Conservation (phyloP, 2,888 invertebrate species). For the Orchestes rusci region DNA sequence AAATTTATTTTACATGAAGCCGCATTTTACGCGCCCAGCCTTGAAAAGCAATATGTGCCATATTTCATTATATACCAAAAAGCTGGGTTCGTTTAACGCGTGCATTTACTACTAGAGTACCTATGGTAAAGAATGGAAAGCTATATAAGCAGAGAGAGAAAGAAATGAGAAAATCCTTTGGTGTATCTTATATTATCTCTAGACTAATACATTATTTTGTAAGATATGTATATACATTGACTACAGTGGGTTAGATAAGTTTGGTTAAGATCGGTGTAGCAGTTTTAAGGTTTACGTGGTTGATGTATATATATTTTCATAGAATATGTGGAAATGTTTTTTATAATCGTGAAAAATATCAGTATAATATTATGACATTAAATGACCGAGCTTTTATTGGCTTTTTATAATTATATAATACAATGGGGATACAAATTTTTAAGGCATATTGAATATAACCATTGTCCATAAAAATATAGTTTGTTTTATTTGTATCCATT, state of each 20-base stretch:
- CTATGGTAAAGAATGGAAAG: slow-evolving; percentile 41
- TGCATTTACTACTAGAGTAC: slow-evolving; percentile 43
- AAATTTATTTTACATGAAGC: slow-evolving; percentile 13
- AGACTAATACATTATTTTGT: slow-evolving; percentile 34
- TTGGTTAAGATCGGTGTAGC: not conserved
- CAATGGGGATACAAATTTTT: slow-evolving; percentile 45
- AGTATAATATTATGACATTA: slow-evolving; percentile 40
- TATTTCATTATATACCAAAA: slow-evolving; percentile 21
- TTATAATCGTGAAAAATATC: slow-evolving; percentile 45
- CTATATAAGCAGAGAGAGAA: slow-evolving; percentile 37
- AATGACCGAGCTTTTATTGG: slow-evolving; percentile 47
- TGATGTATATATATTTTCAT: slow-evolving; percentile 26
- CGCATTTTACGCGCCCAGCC: slow-evolving; percentile 10
- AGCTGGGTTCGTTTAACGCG: not conserved
- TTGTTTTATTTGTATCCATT: slow-evolving; percentile 11
- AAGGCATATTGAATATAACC: slow-evolving; percentile 46
- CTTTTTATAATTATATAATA: slow-evolving; percentile 46
- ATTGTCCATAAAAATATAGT: slow-evolving; percentile 38
- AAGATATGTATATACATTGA: slow-evolving; percentile 12
- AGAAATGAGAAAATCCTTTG: slow-evolving; percentile 35
- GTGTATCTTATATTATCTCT: slow-evolving; percentile 38
- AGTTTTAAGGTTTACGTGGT: slow-evolving; percentile 7
- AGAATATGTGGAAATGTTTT: slow-evolving; percentile 41
- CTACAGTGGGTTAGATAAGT: slow-evolving; percentile 2
- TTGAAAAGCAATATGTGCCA: slow-evolving; percentile 26